A percentile compares a stretch with the other conserved stretches of the same genome.
Evolutionary conservation across 2,888 invertebrate genomes (phyloP).

Genomic region (Cryptosula pallasiana): DNA sequence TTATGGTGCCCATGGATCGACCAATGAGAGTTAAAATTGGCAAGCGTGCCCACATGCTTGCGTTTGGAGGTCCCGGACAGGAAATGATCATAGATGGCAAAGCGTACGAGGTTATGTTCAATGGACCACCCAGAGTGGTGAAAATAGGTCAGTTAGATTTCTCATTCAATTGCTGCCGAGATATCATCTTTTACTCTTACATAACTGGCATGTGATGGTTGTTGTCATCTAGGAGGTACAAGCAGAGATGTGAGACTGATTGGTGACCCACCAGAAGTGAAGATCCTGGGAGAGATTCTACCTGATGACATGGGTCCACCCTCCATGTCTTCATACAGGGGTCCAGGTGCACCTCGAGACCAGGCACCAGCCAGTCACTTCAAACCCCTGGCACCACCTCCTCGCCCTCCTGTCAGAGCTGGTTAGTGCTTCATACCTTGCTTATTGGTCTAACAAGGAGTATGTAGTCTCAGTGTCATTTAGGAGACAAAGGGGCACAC

Average conservation of each 20-base stretch:
- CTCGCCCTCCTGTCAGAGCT: conserved; percentile 24
- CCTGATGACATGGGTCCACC: conserved; percentile 53
- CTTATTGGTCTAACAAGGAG: too few species aligned
- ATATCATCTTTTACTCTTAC: too few species aligned
- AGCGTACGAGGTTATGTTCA: conserved; percentile 77
- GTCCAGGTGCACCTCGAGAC: not conserved
- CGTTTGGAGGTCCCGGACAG: conserved; percentile 52
- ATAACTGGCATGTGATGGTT: too few species aligned
- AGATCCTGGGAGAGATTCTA: conserved; percentile 59
- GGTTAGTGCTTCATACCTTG: too few species aligned
- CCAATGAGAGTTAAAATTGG: conserved; percentile 55
- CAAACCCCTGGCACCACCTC: conserved; percentile 58
- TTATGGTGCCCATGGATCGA: conserved; percentile 40
- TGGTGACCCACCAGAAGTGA: conserved; percentile 88
- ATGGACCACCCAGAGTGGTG: conserved; percentile 76
- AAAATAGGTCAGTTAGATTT: too few species aligned
- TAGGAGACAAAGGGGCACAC: too few species aligned
- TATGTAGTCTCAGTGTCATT: too few species aligned
- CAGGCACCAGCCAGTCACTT: conserved; percentile 55
- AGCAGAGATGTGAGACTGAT: conserved; percentile 61
- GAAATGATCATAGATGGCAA: conserved; percentile 50
- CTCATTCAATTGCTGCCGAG: too few species aligned
- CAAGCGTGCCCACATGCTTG: conserved; percentile 40
- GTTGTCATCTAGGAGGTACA: conserved; percentile 3
- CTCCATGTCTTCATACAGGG: not conserved